Base-by-base conservation (phyloP, 2,888 invertebrate genomes). In the Dryobotodes eremita region DNA sequence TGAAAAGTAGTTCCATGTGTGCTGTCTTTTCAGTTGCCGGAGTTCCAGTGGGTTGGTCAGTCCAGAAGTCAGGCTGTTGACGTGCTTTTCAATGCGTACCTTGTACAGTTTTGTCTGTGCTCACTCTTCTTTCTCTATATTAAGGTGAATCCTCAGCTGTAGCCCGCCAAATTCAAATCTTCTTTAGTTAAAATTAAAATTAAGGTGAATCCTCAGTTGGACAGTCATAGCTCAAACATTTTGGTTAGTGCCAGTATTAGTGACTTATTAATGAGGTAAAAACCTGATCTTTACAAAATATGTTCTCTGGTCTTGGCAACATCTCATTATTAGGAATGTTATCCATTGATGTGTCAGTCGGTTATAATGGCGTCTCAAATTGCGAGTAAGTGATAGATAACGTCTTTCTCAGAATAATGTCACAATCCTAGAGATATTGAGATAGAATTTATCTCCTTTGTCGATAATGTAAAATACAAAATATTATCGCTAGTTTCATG, bases 361-460 rank as follows among this genome's bases (percentile, higher is more conserved):
- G n/a, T n/a, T 7, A 42, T 11, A 31, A 57, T 10, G 5, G 57
- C 20, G 11, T 20, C 42, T 20, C n/a, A 26, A 7, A n/a, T 3
- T 57, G 3, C 26, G 4, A 31, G 20, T 31, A 55, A 31, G 7
- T n/a, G 48, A 48, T 75, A 48, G 74, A 57, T 75, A 48, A 59
- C n/a, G 15, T 48, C 31, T 20, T 42, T 59, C 31, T 59, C n/a
- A 59, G 46, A 57, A 57, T 73, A 8, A 26, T 59, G 15, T 48
- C 48, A 48, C 48, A 48, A 20, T 20, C 10, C 23, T 17, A 8
- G 11, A 31, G 17, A 46, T 31, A 71, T 26, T 59, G 23, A 36
- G 42, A 71, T 13, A n/a, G 17, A 42, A n/a, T 20, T 75, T 48
- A 75, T 26, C 15, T 75, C 59, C 26, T 75, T 36, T 36, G 6